Conservation (phyloP, 2,888 invertebrate species). For the Andrena bicolor region DNA sequence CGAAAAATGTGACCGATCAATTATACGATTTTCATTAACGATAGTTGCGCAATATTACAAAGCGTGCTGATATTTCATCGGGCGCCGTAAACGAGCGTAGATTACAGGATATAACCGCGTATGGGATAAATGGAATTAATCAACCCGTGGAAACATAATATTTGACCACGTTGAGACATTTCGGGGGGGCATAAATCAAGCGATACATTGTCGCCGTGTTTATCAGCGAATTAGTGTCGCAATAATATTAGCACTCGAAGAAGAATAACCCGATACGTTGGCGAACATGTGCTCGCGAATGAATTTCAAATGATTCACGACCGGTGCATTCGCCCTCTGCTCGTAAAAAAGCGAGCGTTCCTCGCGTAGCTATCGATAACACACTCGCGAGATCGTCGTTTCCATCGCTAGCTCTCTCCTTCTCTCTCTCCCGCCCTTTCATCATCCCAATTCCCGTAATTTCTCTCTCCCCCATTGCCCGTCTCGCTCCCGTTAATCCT, state of each 20-base stretch:
- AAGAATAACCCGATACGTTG: constrained; percentile 18
- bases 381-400: constrained; percentile 13
- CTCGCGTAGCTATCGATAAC: neutral
- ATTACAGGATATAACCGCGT: neutral
- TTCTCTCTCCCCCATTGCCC: constrained; percentile 15
- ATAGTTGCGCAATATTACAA: neutral
- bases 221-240: neutral
- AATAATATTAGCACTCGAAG: constrained; percentile 1
- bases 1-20: no score
- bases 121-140: constrained; percentile 12
- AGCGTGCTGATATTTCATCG: neutral
- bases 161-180: constrained; percentile 5
- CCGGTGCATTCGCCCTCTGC: neutral
- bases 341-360: neutral
- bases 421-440: constrained; percentile 28
- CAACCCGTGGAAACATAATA: constrained; percentile 1
- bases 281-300: neutral
- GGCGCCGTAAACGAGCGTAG: neutral
- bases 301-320: neutral
- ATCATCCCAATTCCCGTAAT: constrained; percentile 21
- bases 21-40: no score
- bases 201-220: constrained; percentile 9
- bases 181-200: constrained; percentile 3
- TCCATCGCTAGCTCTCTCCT: constrained; percentile 31
- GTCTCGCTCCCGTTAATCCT: constrained; percentile 22